Evolutionary conservation across 2,113 vertebrate species (phyloP), one percentile per base, ranked within the genome.

Genomic region (Choloepus hoffmanni): DNA sequence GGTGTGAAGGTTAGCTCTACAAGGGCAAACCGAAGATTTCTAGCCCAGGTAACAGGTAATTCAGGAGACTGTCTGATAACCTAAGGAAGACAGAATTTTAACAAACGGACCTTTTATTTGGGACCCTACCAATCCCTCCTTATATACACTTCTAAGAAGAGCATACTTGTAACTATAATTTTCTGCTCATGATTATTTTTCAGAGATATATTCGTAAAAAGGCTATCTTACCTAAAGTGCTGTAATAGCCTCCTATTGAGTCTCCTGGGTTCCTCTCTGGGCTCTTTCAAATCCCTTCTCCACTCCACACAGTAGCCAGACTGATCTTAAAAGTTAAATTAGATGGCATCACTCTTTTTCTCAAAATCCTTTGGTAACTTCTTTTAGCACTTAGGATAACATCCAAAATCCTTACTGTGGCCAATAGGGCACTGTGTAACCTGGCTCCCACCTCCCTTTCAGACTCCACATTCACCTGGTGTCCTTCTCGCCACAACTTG

Each of bases 261-360:
- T 68, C 30, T 85, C 62, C 16, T 5, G 23, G 55, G 26, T 3
- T 81, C 30, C 16, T 12, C 7, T 65, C 43, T 62, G 62, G 63
- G 40, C 45, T 13, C 28, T 83, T 92, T 26, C 24, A 85, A 82
- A 86, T 92, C 53, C n/a, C 45, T 43, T 95, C 33, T 83, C 55
- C 43, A 89, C 30, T 82, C 33, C 28, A 89, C n/a, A 73, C 26
- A 43, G 9, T n/a, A 74, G 40, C 9, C 14, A 62, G 67, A 77
- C 43, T 90, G 68, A 62, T 89, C 13, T 93, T 63, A 78, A 92
- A 90, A 72, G 45, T 94, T 91, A 89, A 93, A 89, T 58, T 94
- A 89, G 36, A 88, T 88, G 87, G 33, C 9, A 74, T 89, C 62
- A 63, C 13, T 86, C 30, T 0, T 58, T 76, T 76, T 93, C 74